These are phyloP conservation scores for Drosophila sproati DNA, from an alignment of 1,140 invertebrate genomes.

Conservation along the genomic window DNA sequence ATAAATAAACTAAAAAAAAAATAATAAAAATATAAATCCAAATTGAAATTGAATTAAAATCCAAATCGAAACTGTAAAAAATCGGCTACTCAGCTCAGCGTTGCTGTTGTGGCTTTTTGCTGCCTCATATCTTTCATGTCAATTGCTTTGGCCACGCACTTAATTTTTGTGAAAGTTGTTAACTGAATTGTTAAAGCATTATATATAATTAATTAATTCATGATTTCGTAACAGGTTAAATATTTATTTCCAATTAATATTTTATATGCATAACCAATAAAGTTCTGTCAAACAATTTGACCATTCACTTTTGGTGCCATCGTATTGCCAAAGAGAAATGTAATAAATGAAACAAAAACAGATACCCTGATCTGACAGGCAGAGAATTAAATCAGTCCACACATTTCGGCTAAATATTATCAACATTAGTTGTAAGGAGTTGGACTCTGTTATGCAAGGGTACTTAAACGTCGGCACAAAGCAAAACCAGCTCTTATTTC, in stretches of 20 bases:
- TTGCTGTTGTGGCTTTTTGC: constrained; percentile 41
- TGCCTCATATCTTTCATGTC: constrained; percentile 6
- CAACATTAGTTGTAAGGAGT: neutral
- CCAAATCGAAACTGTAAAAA: constrained; percentile 62
- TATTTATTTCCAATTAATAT: constrained; percentile 22
- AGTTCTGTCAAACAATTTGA: constrained; percentile 47
- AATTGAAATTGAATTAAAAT: constrained; percentile 70
- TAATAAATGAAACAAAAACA: no score
- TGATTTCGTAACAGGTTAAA: constrained; percentile 35
- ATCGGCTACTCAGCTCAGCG: constrained; percentile 71
- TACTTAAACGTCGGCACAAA: neutral
- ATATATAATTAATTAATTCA: constrained; percentile 61
- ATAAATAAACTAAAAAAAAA: neutral
- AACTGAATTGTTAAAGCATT: constrained; percentile 10
- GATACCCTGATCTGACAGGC: neutral
- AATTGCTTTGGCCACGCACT: constrained; percentile 31
- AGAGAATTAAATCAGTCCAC: neutral
- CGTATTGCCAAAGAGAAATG: constrained; percentile 4
- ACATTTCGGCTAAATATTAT: neutral
- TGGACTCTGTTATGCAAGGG: neutral
- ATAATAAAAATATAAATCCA: constrained; percentile 35
- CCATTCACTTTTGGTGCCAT: constrained; percentile 61
- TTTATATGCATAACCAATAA: constrained; percentile 22
- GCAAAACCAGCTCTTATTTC: neutral
- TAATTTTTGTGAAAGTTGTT: constrained; percentile 60